phyloP scores from a whole-genome alignment of 2,113 vertebrate genomes.

The Carettochelys insculpta region DNA sequence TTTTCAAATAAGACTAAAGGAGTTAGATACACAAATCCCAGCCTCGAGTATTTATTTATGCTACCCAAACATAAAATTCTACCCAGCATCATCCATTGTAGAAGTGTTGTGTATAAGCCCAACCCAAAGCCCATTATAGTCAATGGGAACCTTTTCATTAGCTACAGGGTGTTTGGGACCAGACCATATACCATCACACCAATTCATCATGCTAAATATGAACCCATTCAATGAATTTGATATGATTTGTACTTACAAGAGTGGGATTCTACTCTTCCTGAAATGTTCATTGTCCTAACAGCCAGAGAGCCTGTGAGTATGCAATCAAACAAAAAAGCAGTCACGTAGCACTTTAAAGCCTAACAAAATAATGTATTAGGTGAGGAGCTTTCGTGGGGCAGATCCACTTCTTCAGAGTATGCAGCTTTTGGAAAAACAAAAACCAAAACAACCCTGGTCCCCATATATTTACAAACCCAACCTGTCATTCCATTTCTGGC shows the following conservation, averaged over 20 bases:
- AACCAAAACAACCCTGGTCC: too few relatives aligned
- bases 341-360: too few relatives aligned
- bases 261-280: not conserved
- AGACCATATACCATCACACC: not conserved
- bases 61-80: not conserved
- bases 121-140: not conserved
- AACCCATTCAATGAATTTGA: not conserved
- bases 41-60: not conserved
- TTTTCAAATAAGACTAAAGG: not conserved
- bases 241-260: not conserved
- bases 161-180: not conserved
- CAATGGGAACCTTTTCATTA: not conserved
- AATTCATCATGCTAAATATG: not conserved
- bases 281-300: not conserved
- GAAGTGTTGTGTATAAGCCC: not conserved
- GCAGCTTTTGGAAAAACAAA: fast-evolving
- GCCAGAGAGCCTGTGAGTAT: fast-evolving
- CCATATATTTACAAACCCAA: not conserved
- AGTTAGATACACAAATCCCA: not conserved
- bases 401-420: too few relatives aligned
- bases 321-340: too few relatives aligned
- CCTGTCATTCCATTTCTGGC: not conserved
- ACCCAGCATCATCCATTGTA: not conserved
- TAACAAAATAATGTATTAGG: too few relatives aligned
- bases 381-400: too few relatives aligned